Evolutionary conservation across 2,113 vertebrate species (phyloP).

Genomic region (Arizona elegans): DNA sequence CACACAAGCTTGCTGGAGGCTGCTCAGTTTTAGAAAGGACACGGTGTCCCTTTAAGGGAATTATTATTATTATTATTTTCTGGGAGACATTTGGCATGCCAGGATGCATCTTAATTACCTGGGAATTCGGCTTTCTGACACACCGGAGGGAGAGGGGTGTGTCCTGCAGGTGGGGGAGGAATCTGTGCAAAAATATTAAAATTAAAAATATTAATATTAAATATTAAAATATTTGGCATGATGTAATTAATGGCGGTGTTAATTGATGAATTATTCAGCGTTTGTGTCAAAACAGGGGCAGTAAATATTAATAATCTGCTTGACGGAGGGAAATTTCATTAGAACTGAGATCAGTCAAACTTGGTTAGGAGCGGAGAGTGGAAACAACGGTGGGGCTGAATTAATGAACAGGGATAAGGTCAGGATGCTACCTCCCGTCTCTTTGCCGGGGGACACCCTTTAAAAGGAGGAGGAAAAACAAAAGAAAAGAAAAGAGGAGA

Average conservation of each 20-base stretch:
- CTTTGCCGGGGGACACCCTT: not conserved
- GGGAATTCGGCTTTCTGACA: not conserved
- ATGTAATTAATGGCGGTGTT: slow-evolving; percentile 90
- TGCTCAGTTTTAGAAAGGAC: not conserved
- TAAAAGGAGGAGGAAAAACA: not conserved
- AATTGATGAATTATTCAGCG: slow-evolving; percentile 93
- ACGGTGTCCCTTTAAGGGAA: too few species aligned
- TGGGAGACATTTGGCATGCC: not conserved
- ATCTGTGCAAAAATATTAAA: slow-evolving; percentile 76
- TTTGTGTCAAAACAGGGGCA: slow-evolving; percentile 81
- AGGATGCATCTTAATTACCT: fast-evolving
- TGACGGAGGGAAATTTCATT: slow-evolving; percentile 82
- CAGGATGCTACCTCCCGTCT: slow-evolving; percentile 14
- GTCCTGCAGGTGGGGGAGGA: slow-evolving; percentile 23
- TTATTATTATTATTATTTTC: too few species aligned
- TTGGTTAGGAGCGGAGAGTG: slow-evolving; percentile 71
- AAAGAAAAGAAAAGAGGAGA: too few species aligned
- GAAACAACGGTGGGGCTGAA: slow-evolving; percentile 77
- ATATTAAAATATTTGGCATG: slow-evolving; percentile 74
- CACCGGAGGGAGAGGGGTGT: not conserved
- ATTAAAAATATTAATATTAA: too few species aligned
- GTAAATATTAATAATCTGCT: slow-evolving; percentile 95
- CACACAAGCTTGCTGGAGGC: not conserved
- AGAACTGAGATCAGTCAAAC: slow-evolving; percentile 74
- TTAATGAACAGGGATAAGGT: slow-evolving; percentile 62